These are phyloP conservation scores for Neocrepidodera transversa DNA, from an alignment of 2,888 invertebrate genomes.

Conservation along the genomic window DNA sequence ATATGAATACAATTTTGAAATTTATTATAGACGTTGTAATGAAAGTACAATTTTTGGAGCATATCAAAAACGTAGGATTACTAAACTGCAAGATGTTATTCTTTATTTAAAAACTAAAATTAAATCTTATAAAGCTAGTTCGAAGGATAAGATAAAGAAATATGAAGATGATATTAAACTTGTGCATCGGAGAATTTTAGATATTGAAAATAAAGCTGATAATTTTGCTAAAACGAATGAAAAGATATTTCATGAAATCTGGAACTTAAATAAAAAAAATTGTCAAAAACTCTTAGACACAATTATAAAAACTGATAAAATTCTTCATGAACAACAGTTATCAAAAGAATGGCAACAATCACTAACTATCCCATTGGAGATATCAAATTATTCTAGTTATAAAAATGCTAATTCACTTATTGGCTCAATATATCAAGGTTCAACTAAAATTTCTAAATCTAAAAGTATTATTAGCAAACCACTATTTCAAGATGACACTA, in stretches of 20 bases:
- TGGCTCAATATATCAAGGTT: no score
- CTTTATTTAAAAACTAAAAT: conserved; percentile 72
- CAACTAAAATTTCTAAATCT: background rate
- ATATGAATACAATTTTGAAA: conserved; percentile 88
- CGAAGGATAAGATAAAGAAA: conserved; percentile 70
- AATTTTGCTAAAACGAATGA: conserved; percentile 71
- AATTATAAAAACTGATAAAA: conserved; percentile 66
- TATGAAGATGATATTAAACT: conserved; percentile 72
- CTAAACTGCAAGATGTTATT: conserved; percentile 77
- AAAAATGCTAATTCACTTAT: background rate
- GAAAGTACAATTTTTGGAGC: conserved; percentile 83
- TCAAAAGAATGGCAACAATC: conserved; percentile 67
- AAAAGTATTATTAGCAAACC: background rate
- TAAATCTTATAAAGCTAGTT: conserved; percentile 70
- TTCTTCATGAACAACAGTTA: conserved; percentile 69
- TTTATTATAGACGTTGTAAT: conserved; percentile 85
- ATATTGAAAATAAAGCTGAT: conserved; percentile 73
- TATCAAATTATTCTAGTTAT: conserved; percentile 60
- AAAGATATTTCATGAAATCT: conserved; percentile 67
- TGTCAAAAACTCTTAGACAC: conserved; percentile 63
- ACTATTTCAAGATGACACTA: background rate
- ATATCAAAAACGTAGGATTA: conserved; percentile 78
- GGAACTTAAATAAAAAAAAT: conserved; percentile 68
- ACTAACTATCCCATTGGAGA: conserved; percentile 53
- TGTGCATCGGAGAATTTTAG: conserved; percentile 71